These are phyloP conservation scores for Limnephilus auricula DNA, from an alignment of 2,888 invertebrate species.

Conservation along the genomic window DNA sequence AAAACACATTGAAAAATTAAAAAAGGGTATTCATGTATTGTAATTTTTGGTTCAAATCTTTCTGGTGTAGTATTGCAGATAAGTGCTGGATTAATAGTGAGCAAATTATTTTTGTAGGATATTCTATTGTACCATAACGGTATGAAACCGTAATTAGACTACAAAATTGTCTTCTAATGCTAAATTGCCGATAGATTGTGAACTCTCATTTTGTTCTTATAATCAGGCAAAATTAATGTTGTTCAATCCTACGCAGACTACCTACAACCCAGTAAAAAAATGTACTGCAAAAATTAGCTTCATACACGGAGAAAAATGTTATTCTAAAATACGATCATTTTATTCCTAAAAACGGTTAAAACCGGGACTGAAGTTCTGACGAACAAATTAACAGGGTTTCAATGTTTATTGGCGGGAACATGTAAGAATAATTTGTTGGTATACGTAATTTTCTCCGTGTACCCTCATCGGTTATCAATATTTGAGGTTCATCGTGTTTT, in stretches of 20 bases:
- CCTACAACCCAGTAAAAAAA: not conserved
- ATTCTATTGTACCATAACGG: not conserved
- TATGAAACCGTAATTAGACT: too few species aligned
- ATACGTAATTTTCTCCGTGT: too few species aligned
- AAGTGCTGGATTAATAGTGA: not conserved
- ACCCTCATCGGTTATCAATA: not conserved
- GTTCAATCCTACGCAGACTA: not conserved
- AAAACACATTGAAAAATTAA: not conserved
- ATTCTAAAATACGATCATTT: too few species aligned
- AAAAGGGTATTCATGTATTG: not conserved
- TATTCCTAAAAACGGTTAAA: too few species aligned
- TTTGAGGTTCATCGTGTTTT: not conserved
- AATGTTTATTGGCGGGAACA: too few species aligned
- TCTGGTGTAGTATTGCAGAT: not conserved
- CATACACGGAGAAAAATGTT: too few species aligned
- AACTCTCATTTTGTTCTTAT: not conserved
- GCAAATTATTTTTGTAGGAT: not conserved
- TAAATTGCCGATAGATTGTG: not conserved
- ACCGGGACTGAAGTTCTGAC: too few species aligned
- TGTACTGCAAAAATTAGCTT: not conserved
- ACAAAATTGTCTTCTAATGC: not conserved
- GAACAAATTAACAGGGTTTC: too few species aligned
- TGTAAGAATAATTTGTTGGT: too few species aligned
- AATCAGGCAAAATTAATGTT: not conserved
- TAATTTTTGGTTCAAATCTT: not conserved